These are phyloP conservation scores for Oostethus manadensis DNA, from an alignment of 2,113 vertebrate species.

Conservation along the genomic window DNA sequence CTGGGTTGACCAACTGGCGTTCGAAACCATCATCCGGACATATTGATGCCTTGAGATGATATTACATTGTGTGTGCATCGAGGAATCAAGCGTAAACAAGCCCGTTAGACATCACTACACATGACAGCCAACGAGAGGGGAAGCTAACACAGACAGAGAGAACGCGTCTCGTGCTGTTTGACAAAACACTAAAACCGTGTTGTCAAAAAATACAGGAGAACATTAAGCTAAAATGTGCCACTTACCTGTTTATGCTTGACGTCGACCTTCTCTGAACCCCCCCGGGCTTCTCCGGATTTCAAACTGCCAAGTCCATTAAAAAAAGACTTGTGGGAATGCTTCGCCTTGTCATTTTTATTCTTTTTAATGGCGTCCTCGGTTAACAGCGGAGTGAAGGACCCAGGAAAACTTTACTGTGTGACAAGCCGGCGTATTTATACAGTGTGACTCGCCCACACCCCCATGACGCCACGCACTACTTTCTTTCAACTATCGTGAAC, in stretches of 20 bases:
- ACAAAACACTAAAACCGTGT: background rate
- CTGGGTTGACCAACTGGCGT: background rate
- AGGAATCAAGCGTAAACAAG: background rate
- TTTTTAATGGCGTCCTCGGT: conserved; percentile 1
- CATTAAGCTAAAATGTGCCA: background rate
- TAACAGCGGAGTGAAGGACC: conserved; percentile 48
- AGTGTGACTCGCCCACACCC: conserved; percentile 64
- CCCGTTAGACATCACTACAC: background rate
- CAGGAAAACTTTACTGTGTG: conserved; percentile 72
- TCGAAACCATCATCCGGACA: no score
- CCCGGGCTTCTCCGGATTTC: background rate
- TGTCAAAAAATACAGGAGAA: background rate
- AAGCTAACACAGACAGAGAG: background rate
- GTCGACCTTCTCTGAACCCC: background rate
- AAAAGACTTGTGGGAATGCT: background rate
- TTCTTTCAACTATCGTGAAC: conserved; percentile 36
- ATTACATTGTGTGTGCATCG: background rate
- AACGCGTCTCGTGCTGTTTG: background rate
- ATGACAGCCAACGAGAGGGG: background rate
- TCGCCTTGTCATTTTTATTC: background rate
- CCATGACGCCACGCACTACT: conserved; percentile 70
- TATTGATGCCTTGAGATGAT: background rate
- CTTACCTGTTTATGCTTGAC: background rate
- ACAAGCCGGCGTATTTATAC: conserved; percentile 78
- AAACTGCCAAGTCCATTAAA: background rate